Evolutionary conservation across 1,140 invertebrate species (phyloP).

Genomic region (Drosophila kanapiae): DNA sequence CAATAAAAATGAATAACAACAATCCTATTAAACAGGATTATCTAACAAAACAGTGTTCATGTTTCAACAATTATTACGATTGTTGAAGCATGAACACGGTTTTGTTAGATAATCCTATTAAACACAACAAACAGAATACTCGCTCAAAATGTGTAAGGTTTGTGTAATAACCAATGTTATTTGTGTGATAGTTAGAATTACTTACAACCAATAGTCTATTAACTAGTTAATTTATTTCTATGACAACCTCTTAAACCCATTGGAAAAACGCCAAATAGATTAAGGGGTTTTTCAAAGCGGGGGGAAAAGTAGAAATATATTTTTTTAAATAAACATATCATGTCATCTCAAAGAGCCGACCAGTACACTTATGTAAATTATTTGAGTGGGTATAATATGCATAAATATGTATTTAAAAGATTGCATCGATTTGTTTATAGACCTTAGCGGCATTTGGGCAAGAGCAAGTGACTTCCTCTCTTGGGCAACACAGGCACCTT

Average conservation of each 20-base stretch:
- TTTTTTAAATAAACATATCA: background rate
- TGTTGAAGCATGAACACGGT: too few species aligned
- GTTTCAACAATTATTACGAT: too few species aligned
- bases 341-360: slow-evolving; percentile 1
- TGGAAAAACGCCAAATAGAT: slow-evolving; percentile 3
- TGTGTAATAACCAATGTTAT: background rate
- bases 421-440: slow-evolving; percentile 36
- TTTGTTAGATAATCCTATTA: too few species aligned
- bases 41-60: background rate
- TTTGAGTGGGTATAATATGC: slow-evolving; percentile 29
- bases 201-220: background rate
- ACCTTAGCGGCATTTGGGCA: slow-evolving; percentile 3
- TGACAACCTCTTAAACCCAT: background rate
- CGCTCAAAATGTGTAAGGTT: background rate
- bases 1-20: background rate
- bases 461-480: slow-evolving; percentile 19
- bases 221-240: slow-evolving; percentile 5
- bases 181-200: background rate
- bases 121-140: background rate
- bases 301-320: background rate
- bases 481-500: slow-evolving; percentile 13
- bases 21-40: background rate
- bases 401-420: slow-evolving; percentile 23
- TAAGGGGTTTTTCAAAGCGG: background rate
- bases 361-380: slow-evolving; percentile 32